Base-by-base conservation (phyloP, 2,888 invertebrate genomes). In the Aromia moschata region DNA sequence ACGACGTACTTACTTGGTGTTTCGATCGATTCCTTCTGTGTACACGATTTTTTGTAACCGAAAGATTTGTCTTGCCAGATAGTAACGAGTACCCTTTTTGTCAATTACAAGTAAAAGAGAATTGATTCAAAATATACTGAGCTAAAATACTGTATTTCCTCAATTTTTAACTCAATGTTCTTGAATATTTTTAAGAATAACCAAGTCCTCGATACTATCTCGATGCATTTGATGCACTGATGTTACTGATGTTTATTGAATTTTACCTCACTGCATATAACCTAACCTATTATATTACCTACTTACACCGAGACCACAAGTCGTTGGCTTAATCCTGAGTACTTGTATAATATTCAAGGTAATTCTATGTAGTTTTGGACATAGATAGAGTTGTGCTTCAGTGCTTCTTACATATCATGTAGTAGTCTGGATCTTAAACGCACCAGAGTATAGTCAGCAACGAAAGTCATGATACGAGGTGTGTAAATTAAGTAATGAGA, bases 271-370 rank as follows among this genome's bases (percentile, higher is more conserved):
- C 33, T 25, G 49, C 49, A 52, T 52, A 30, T 16, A 12, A 16
- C 58, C 59, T 60, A 61, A 59, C 52, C 56, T 53, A 56, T 46
- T n/a, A 54, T 37, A 51, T 60, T 53, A 46, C 61, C 49, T 63
- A 58, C 63, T 61, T 62, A 43, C 56, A 58, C 49, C 57, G 58
- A 59, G 59, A 56, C 65, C 63, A 58, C 65, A 65, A 62, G 25
- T 31, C 64, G 64, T 62, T 37, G 69, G 70, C 69, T 71, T 71
- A 70, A 67, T 69, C 70, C 70, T 67, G 67, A 60, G 58, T 56
- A 55, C 64, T 57, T 61, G 49, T 45, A 56, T 56, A 56, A 64
- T 49, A 38, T 57, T 67, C 15, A 71, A 71, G 71, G 71, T 71
- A 71, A 71, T 58, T 65, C 16, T 36, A 41, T 18, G 56, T 60